A percentile compares a stretch with the other conserved stretches of the same genome.
Evolutionary conservation across 2,888 invertebrate species (phyloP).

Genomic region (Phyllotreta striolata): DNA sequence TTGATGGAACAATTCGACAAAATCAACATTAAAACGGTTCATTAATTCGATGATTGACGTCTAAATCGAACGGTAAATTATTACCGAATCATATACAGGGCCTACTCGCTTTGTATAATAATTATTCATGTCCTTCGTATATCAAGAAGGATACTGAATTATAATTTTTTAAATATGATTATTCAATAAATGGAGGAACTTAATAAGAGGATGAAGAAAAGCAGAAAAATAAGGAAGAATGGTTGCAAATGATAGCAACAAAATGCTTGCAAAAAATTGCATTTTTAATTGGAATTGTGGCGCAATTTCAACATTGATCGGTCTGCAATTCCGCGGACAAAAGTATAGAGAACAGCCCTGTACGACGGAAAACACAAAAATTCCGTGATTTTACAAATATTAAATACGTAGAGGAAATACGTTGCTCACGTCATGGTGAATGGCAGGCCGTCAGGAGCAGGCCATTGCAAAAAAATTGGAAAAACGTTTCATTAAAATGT

Average conservation of each 20-base stretch:
- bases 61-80: slow-evolving; percentile 41
- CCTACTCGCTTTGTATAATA: not conserved
- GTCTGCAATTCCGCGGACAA: too few species aligned
- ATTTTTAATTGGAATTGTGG: too few species aligned
- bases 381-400: slow-evolving; percentile 38
- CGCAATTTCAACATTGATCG: too few species aligned
- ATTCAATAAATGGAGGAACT: too few species aligned
- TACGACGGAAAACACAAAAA: slow-evolving; percentile 34
- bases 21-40: slow-evolving; percentile 49
- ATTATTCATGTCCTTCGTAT: too few species aligned
- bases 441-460: slow-evolving; percentile 49
- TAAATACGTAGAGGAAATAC: slow-evolving; percentile 37
- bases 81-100: slow-evolving; percentile 29
- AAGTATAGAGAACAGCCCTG: slow-evolving; percentile 6
- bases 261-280: too few species aligned
- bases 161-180: too few species aligned
- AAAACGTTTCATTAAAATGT: slow-evolving; percentile 39
- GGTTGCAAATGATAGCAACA: too few species aligned
- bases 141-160: too few species aligned
- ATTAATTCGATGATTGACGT: slow-evolving; percentile 48
- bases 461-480: slow-evolving; percentile 40
- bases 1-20: slow-evolving; percentile 39
- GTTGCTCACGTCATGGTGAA: slow-evolving; percentile 46
- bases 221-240: too few species aligned
- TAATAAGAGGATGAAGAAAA: too few species aligned